Evolutionary conservation across 2,113 vertebrate genomes (phyloP).

Genomic region (Malaclemys terrapin): DNA sequence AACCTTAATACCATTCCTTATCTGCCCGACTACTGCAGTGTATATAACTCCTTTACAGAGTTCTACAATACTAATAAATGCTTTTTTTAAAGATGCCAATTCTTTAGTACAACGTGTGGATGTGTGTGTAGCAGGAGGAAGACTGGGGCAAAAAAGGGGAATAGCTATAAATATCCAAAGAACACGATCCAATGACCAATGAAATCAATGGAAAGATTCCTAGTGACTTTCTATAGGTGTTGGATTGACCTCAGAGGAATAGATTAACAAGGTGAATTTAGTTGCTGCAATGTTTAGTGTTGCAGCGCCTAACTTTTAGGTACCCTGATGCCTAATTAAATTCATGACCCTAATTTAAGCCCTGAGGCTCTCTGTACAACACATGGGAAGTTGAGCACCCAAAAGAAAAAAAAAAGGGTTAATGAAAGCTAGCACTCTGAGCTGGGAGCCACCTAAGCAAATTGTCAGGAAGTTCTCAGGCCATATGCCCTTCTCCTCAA

Average conservation of each 20-base stretch:
- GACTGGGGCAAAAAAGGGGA: not conserved
- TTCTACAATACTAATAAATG: not conserved
- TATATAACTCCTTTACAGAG: not conserved
- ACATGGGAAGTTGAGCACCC: not conserved
- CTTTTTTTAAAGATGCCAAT: not conserved
- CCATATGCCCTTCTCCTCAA: too few relatives aligned
- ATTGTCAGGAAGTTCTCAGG: too few relatives aligned
- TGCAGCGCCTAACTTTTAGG: not conserved
- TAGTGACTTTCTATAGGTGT: not conserved
- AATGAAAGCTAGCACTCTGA: too few relatives aligned
- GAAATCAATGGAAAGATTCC: not conserved
- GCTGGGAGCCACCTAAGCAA: too few relatives aligned
- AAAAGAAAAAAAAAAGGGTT: not conserved
- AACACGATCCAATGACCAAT: not conserved
- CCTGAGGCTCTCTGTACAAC: not conserved
- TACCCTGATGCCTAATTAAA: not conserved
- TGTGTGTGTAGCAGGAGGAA: not conserved
- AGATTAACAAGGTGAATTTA: not conserved
- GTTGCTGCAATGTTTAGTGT: not conserved
- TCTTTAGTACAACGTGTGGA: not conserved
- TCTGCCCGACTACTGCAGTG: not conserved
- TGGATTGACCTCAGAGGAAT: not conserved
- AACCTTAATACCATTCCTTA: not conserved
- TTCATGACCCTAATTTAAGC: not conserved
- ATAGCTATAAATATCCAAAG: not conserved